These are phyloP conservation scores for Nematostella vectensis DNA, from an alignment of 92 coral and sea anemone genomes.

Conservation along the genomic window DNA sequence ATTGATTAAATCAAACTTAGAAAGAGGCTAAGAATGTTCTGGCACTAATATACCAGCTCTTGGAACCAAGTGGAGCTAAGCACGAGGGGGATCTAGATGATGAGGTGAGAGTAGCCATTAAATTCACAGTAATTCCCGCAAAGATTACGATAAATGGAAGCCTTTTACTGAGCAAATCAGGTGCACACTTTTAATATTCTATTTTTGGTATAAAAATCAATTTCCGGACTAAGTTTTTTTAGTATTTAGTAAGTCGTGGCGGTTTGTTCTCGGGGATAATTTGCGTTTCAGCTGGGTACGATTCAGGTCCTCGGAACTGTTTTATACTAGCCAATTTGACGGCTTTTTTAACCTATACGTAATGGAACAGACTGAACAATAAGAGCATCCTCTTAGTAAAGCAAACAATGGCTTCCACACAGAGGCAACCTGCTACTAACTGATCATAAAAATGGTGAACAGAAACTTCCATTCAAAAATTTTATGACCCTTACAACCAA, in stretches of 20 bases:
- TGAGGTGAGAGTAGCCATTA: too few species aligned
- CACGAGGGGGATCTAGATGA: too few species aligned
- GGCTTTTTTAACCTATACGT: slow-evolving; percentile 21
- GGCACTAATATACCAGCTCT: too few species aligned
- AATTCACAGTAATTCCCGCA: too few species aligned
- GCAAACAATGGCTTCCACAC: slow-evolving; percentile 14
- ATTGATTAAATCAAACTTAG: slow-evolving; percentile 13
- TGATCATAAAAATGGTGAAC: neutral
- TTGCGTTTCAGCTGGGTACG: slow-evolving; percentile 6
- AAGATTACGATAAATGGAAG: too few species aligned
- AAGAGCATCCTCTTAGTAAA: slow-evolving; percentile 9
- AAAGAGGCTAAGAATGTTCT: slow-evolving; percentile 8
- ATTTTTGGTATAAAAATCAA: slow-evolving; percentile 20
- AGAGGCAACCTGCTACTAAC: slow-evolving; percentile 13
- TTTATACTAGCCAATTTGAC: slow-evolving; percentile 7
- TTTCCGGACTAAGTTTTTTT: slow-evolving; percentile 18
- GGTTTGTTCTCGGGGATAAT: slow-evolving; percentile 13
- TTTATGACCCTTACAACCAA: neutral
- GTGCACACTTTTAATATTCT: slow-evolving; percentile 7
- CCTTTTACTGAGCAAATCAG: too few species aligned
- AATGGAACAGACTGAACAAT: slow-evolving; percentile 24
- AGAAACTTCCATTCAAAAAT: slow-evolving; percentile 4
- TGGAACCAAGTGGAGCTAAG: too few species aligned
- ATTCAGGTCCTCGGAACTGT: slow-evolving; percentile 12
- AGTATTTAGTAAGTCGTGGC: slow-evolving; percentile 5